phyloP scores from a whole-genome alignment of 2,797 vertebrate genomes.

The Bradypus variegatus region DNA sequence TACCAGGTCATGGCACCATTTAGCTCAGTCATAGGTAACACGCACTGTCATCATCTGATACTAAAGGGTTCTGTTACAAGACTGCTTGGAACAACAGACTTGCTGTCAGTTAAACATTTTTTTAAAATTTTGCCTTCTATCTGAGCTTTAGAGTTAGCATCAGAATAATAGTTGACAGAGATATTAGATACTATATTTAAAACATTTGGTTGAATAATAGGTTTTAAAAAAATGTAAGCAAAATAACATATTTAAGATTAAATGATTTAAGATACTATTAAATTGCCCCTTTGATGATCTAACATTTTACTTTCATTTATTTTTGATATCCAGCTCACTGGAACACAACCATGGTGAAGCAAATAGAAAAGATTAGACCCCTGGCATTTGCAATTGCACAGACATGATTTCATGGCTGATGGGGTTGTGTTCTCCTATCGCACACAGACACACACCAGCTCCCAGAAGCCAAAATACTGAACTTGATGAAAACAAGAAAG shows the following conservation, averaged over 20 bases:
- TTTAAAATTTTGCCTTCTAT: background rate
- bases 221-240: background rate
- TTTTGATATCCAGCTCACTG: background rate
- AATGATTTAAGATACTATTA: background rate
- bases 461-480: background rate
- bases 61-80: constrained; percentile 61
- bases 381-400: background rate
- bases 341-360: background rate
- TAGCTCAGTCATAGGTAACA: constrained; percentile 63
- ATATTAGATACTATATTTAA: background rate
- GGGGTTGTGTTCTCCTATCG: background rate
- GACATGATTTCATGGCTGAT: background rate
- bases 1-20: constrained; percentile 66
- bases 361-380: background rate
- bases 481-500: background rate
- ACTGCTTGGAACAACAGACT: constrained; percentile 53
- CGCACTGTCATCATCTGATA: constrained; percentile 67
- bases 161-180: background rate
- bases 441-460: background rate
- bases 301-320: background rate
- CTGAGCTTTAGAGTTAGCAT: constrained; percentile 1
- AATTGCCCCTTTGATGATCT: background rate
- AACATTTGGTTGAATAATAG: background rate
- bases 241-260: constrained; percentile 1
- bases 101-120: constrained; percentile 54